These are phyloP conservation scores for Aricia agestis DNA, from an alignment of 1,140 invertebrate genomes.

Conservation along the genomic window DNA sequence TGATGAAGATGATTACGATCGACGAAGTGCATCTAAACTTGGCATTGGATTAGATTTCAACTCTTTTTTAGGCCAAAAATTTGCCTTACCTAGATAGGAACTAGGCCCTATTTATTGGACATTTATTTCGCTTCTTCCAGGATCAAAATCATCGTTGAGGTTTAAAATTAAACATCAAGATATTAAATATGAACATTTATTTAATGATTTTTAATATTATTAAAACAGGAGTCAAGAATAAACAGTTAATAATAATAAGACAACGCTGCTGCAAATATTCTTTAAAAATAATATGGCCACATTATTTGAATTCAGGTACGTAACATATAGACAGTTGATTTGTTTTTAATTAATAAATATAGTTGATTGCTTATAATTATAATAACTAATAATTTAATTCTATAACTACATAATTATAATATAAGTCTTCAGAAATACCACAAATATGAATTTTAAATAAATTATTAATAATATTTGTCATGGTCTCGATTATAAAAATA, in stretches of 20 bases:
- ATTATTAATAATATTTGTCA: slow-evolving; percentile 20
- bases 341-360: slow-evolving; percentile 55
- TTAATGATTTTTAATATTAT: slow-evolving; percentile 51
- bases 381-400: slow-evolving; percentile 65
- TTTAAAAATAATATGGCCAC: slow-evolving; percentile 70
- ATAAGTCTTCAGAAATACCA: slow-evolving; percentile 53
- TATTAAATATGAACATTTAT: slow-evolving; percentile 58
- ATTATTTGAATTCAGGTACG: slow-evolving; percentile 71
- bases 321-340: slow-evolving; percentile 55
- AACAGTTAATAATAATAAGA: slow-evolving; percentile 55
- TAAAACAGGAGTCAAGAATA: slow-evolving; percentile 63
- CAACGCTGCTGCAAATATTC: slow-evolving; percentile 40
- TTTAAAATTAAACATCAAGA: slow-evolving; percentile 32
- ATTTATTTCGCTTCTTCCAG: too few relatives aligned
- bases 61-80: too few relatives aligned
- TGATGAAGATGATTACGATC: too few relatives aligned
- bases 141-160: too few relatives aligned
- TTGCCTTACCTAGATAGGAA: too few relatives aligned
- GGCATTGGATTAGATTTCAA: too few relatives aligned
- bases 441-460: slow-evolving; percentile 38
- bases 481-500: slow-evolving; percentile 8
- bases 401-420: slow-evolving; percentile 45
- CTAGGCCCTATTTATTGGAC: too few relatives aligned
- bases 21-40: too few relatives aligned
- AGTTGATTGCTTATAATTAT: slow-evolving; percentile 48